Conservation (phyloP, 2,797 vertebrate genomes). For the Intellagama lesueurii region DNA sequence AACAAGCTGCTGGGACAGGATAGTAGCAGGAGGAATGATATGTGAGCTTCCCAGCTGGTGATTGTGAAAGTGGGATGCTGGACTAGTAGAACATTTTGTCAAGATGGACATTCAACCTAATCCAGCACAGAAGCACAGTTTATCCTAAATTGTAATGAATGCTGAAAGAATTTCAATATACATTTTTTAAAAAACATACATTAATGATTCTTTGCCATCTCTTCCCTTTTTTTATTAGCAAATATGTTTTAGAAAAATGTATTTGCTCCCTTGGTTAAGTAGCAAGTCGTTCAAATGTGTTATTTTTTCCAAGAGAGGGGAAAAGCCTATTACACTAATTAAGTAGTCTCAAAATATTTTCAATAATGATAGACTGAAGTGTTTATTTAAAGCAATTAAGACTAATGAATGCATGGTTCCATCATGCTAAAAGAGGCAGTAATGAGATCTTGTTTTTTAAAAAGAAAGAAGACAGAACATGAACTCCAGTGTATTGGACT, state of each 20-base stretch:
- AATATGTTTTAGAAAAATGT: no score
- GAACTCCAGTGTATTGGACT: no score
- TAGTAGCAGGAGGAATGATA: no score
- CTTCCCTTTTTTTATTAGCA: no score
- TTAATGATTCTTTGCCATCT: background rate
- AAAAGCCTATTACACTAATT: background rate
- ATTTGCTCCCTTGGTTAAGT: background rate
- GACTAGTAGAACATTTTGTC: no score
- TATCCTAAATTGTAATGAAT: background rate
- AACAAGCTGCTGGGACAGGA: background rate
- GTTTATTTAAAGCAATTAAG: slow-evolving; percentile 17
- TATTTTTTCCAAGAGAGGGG: background rate
- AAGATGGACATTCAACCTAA: background rate
- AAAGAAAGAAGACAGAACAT: no score
- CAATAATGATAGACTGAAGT: background rate
- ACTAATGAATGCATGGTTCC: background rate
- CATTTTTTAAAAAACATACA: background rate
- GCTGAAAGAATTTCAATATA: background rate
- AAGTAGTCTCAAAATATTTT: background rate
- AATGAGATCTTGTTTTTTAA: no score
- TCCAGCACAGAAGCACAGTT: background rate
- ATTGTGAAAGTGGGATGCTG: background rate
- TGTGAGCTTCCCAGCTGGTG: background rate
- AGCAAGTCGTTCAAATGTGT: background rate
- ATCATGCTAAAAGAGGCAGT: no score